phyloP scores from a whole-genome alignment of 2,797 vertebrate genomes.

The Sebastiscus albofasciatus region DNA sequence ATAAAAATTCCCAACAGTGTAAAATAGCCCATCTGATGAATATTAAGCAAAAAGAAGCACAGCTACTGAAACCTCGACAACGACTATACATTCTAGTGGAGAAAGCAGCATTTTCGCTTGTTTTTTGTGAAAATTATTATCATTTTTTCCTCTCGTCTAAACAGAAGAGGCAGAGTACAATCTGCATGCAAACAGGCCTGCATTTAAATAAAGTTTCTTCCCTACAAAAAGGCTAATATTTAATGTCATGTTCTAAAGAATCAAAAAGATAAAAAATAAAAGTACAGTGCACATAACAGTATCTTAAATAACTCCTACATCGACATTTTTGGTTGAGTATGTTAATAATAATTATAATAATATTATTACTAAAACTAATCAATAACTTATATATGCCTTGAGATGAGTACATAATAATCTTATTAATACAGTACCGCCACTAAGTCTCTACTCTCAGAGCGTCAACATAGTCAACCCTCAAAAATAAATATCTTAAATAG shows the following conservation, averaged over 20 bases:
- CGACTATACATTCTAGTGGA: slow-evolving; percentile 90
- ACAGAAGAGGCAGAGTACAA: slow-evolving; percentile 78
- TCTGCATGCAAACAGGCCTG: slow-evolving; percentile 82
- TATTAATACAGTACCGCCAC: slow-evolving; percentile 95
- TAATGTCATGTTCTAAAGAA: slow-evolving; percentile 90
- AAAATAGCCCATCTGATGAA: slow-evolving; percentile 95
- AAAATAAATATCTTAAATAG: slow-evolving; percentile 97
- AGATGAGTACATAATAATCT: slow-evolving; percentile 98
- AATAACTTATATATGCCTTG: slow-evolving; percentile 99
- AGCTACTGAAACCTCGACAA: slow-evolving; percentile 91
- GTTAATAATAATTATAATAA: slow-evolving; percentile 87
- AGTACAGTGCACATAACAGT: slow-evolving; percentile 95
- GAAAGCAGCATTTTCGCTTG: slow-evolving; percentile 92
- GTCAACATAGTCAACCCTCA: slow-evolving; percentile 94
- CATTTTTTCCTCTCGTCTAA: slow-evolving; percentile 72
- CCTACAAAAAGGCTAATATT: slow-evolving; percentile 85
- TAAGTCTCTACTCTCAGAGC: slow-evolving; percentile 94
- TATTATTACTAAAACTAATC: slow-evolving; percentile 94
- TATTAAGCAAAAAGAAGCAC: slow-evolving; percentile 94
- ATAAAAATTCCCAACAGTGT: slow-evolving; percentile 99
- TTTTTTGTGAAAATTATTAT: slow-evolving; percentile 70
- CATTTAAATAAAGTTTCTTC: slow-evolving; percentile 82
- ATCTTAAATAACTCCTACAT: slow-evolving; percentile 96
- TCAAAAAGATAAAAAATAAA: slow-evolving; percentile 86
- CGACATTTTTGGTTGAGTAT: slow-evolving; percentile 97